Evolutionary conservation across 2,888 invertebrate genomes (phyloP).

Genomic region (Eupithecia pulchellata): DNA sequence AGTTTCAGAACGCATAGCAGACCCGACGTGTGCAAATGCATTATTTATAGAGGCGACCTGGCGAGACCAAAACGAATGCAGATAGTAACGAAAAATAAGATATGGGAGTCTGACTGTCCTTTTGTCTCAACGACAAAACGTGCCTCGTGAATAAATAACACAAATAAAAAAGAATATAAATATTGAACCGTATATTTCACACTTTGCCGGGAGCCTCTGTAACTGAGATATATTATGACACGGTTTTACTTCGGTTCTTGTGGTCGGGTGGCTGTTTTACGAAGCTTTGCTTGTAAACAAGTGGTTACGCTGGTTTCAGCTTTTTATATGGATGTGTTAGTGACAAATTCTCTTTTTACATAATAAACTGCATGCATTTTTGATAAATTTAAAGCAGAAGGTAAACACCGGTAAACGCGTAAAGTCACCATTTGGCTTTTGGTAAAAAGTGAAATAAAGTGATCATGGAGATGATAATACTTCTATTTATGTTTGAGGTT

Average conservation of each 20-base stretch:
- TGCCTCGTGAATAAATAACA: conserved; percentile 81
- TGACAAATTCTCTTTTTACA: not conserved
- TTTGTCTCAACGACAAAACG: conserved; percentile 77
- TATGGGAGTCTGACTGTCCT: conserved; percentile 63
- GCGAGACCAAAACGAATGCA: conserved; percentile 82
- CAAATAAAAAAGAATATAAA: conserved; percentile 82
- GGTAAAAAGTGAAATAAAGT: no score
- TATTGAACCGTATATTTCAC: conserved; percentile 83
- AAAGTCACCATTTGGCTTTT: no score
- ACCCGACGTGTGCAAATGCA: conserved; percentile 82
- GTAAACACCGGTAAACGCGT: no score
- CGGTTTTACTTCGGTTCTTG: conserved; percentile 66
- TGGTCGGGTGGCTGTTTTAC: conserved; percentile 68
- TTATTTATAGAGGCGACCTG: conserved; percentile 79
- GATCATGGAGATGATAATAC: no score
- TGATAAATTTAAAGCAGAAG: no score
- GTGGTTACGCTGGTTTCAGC: conserved; percentile 66
- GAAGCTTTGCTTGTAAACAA: conserved; percentile 80
- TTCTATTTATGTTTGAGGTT: no score
- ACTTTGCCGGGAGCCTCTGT: conserved; percentile 70
- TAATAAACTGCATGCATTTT: not conserved
- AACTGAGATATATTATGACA: conserved; percentile 82
- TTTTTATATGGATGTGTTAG: conserved; percentile 44
- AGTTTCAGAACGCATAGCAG: conserved; percentile 42
- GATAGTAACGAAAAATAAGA: conserved; percentile 80